Base-by-base conservation (phyloP, 1,140 invertebrate genomes). In the Hyposmocoma kahamanoa region DNA sequence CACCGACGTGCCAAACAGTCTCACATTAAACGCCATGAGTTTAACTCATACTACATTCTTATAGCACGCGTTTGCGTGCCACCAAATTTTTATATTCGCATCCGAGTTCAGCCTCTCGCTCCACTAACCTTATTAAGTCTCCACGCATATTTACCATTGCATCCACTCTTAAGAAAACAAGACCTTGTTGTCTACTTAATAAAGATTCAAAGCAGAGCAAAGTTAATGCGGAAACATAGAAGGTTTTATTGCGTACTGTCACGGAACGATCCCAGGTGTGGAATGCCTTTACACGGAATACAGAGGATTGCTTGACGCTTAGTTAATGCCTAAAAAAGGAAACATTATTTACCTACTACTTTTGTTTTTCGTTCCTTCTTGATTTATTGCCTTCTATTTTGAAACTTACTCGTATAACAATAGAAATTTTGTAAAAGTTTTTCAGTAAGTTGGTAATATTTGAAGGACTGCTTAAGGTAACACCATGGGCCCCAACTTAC, bases 251-350 rank as follows among this genome's bases (percentile, higher is more conserved):
- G 67, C 56, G 34, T 50, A 62, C 50, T 67, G 61, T 74, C 73
- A 72, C 71, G 71, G 50, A 62, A 72, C 53, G 64, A 70, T 63
- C 61, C 8, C 67, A 71, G 70, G 72, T 72, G 70, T 65, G 63
- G 65, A 69, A 71, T 64, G 64, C 62, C 68, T 71, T 67, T 58
- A 63, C 69, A 69, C 62, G 60, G 50, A 69, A 65, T 63, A 61
- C 67, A 64, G 56, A 51, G 63, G 56, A 69, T 62, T 65, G 56
- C 56, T 72, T 66, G 62, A 68, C 60, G 62, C 64, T 65, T 61
- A 50, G 47, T 57, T 57, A 61, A 56, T 61, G 50, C 51, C 55
- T 53, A 53, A 66, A 66, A 59, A 58, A 56, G 52, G 50, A 62
- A 66, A 59, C 59, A 57, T 55, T 55, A 47, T 44, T 17, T 10